Evolutionary conservation across 2,888 invertebrate species (phyloP), one percentile per base, ranked within the genome.

Genomic region (Leptinotarsa juncta): DNA sequence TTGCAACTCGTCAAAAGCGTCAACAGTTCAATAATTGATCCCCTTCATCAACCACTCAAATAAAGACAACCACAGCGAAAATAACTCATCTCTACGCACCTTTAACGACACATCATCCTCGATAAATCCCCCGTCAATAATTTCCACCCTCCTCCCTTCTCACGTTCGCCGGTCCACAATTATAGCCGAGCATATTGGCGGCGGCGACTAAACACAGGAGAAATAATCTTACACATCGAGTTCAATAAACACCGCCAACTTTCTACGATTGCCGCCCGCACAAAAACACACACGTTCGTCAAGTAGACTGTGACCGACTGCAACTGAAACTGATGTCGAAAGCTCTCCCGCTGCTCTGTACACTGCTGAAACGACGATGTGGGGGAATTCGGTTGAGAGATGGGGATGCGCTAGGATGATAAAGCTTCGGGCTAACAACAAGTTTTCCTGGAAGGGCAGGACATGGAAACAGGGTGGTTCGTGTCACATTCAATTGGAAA

Each of bases 351-450:
- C 62, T 26, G 62, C 60, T 60, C 10, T 20, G 32, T 7, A 15
- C 23, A 15, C 23, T 23, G 42, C 62, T 62, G 62, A 62, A 62
- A 62, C 62, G 23, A 23, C 15, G 16, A 18, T 32, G 42, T 32
- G 62, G 62, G 62, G 62, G 62, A 62, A 62, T 62, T 62, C 62
- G 26, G 62, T 16, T 62, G 62, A 62, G 18, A 62, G 62, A 32
- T n/a, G 32, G 62, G 62, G 62, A 62, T 32, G 62, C 62, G 60
- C 2, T 23, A 23, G 26, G 23, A 26, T 23, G 5, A 60, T 20
- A 60, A 26, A 60, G 60, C 60, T 20, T 20, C 18, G 53, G 53
- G n/a, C 53, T n/a, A 42, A 42, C 42, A 18, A 53, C 53, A 18
- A 60, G 26, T 26, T 60, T 60, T 60, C 16, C 51, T 51, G 51